phyloP scores from a whole-genome alignment of 2,797 vertebrate species.

The Crax fasciolata region DNA sequence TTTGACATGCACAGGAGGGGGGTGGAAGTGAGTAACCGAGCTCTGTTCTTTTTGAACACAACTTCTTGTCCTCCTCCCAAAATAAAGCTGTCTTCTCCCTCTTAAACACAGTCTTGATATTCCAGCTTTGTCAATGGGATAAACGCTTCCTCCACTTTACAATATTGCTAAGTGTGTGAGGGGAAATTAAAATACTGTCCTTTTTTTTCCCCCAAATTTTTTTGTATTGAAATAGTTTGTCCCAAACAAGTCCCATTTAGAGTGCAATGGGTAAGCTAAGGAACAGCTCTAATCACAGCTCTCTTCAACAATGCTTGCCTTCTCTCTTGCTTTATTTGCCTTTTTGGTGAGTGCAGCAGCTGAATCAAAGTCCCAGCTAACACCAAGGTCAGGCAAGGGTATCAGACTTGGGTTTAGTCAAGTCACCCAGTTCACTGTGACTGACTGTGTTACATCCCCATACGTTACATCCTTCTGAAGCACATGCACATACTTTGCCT shows the following conservation, averaged over 20 bases:
- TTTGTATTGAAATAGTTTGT: background rate
- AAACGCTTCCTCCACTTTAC: background rate
- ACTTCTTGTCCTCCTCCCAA: background rate
- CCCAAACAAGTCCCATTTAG: background rate
- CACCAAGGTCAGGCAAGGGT: background rate
- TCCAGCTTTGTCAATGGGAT: background rate
- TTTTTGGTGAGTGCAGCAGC: background rate
- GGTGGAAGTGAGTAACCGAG: background rate
- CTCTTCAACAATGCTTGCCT: background rate
- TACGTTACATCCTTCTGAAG: background rate
- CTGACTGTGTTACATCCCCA: background rate
- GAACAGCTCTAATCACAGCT: background rate
- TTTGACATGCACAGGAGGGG: rapidly evolving
- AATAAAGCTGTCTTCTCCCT: background rate
- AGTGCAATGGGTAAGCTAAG: background rate
- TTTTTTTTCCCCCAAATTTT: background rate
- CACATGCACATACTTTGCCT: background rate
- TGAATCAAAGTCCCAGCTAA: background rate
- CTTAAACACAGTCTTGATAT: background rate
- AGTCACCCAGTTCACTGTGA: background rate
- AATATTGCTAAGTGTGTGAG: background rate
- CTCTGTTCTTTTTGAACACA: background rate
- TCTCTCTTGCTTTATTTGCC: background rate
- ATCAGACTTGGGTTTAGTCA: background rate
- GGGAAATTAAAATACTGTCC: background rate